These are phyloP conservation scores for Trichonephila inaurata DNA, from an alignment of 1,140 invertebrate species.

Conservation along the genomic window DNA sequence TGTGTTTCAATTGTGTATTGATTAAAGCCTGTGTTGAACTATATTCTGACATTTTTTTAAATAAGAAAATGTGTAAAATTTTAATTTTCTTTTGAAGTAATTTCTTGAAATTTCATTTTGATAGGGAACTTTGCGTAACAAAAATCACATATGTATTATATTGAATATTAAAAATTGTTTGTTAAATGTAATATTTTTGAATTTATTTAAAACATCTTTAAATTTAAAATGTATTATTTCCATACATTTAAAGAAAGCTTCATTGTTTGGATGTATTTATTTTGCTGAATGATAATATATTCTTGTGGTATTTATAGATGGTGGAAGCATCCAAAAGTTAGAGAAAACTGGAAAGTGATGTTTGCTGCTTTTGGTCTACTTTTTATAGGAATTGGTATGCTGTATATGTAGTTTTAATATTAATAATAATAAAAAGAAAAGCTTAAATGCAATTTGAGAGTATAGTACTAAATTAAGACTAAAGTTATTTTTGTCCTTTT, in stretches of 20 bases:
- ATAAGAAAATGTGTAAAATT: too few species aligned
- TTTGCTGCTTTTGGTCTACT: conserved; percentile 88
- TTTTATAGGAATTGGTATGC: conserved; percentile 87
- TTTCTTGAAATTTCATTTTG: too few species aligned
- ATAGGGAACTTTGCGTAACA: too few species aligned
- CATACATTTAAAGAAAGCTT: background rate
- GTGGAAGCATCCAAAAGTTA: conserved; percentile 90
- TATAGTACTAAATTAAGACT: background rate
- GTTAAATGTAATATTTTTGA: too few species aligned
- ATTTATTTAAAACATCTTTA: background rate
- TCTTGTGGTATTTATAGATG: conserved; percentile 82
- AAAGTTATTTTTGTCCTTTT: conserved; percentile 7
- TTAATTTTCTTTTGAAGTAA: too few species aligned
- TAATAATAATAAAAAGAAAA: too few species aligned
- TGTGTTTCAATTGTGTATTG: too few species aligned
- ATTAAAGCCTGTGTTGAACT: too few species aligned
- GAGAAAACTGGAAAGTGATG: conserved; percentile 92
- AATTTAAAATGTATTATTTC: background rate
- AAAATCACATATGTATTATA: too few species aligned
- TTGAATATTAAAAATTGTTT: too few species aligned
- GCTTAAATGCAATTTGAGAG: background rate
- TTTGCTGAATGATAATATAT: background rate
- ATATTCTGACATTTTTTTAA: too few species aligned
- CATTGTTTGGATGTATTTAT: background rate
- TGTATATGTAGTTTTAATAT: background rate